Percentiles rank a stretch among this genome's conserved stretches.
phyloP scores from a whole-genome alignment of 2,797 vertebrate species.

The Brachyrhaphis roseni region DNA sequence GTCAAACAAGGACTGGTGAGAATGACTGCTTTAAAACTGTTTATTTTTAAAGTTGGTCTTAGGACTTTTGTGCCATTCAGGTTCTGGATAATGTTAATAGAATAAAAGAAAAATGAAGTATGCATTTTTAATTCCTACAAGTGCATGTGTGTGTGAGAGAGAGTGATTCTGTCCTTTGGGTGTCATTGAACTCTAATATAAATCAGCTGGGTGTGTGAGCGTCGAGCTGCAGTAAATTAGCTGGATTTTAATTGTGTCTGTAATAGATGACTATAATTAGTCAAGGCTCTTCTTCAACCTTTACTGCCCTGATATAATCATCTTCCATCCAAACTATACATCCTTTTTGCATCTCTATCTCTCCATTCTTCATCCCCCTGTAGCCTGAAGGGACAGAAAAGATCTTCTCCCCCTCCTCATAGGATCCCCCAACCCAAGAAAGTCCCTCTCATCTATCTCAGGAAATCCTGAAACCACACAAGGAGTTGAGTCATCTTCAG shows the following conservation, averaged over 20 bases:
- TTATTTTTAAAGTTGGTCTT: not conserved
- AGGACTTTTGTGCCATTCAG: not conserved
- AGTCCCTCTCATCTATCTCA: constrained; percentile 13
- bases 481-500: constrained; percentile 9
- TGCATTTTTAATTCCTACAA: constrained; percentile 24
- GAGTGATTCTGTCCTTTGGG: constrained; percentile 71
- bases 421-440: constrained; percentile 53
- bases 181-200: constrained; percentile 80
- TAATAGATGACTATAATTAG: constrained; percentile 82
- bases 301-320: constrained; percentile 74
- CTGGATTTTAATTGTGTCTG: constrained; percentile 81
- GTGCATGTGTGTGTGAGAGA: constrained; percentile 22
- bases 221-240: constrained; percentile 78
- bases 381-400: constrained; percentile 64
- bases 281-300: constrained; percentile 78
- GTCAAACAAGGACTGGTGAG: not conserved
- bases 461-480: constrained; percentile 1
- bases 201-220: constrained; percentile 77
- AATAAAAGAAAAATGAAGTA: constrained; percentile 2
- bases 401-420: constrained; percentile 56
- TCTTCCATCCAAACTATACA: constrained; percentile 71
- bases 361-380: constrained; percentile 59
- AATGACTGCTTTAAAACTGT: not conserved
- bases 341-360: constrained; percentile 51
- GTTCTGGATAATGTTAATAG: constrained; percentile 3